A percentile compares a stretch with the other conserved stretches of the same genome.
Evolutionary conservation across 2,113 vertebrate genomes (phyloP).

Genomic region (Garra rufa): DNA sequence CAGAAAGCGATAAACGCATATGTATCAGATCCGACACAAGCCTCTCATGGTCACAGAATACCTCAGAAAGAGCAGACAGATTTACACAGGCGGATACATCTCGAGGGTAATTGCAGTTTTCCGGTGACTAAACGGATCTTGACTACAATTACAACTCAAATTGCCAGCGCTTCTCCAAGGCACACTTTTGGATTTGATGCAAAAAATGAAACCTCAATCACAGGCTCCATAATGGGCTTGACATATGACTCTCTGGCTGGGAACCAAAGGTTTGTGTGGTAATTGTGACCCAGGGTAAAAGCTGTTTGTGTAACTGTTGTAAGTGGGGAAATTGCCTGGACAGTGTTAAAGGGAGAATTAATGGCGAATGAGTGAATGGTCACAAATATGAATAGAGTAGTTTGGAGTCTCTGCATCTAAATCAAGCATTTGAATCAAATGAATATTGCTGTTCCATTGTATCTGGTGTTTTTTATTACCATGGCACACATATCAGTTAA

Average conservation of each 20-base stretch:
- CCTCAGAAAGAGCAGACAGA: constrained; percentile 32
- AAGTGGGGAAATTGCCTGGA: neutral
- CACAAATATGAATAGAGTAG: neutral
- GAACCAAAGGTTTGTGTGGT: neutral
- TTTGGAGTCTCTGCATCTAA: neutral
- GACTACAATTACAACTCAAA: constrained; percentile 50
- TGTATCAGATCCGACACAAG: constrained; percentile 13
- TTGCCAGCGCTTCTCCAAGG: constrained; percentile 11
- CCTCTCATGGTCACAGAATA: constrained; percentile 35
- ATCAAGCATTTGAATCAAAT: neutral
- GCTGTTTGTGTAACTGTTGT: neutral
- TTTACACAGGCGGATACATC: constrained; percentile 22
- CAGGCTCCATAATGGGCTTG: constrained; percentile 10
- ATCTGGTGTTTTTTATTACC: neutral
- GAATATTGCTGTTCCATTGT: neutral
- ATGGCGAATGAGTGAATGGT: neutral
- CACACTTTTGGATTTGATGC: constrained; percentile 40
- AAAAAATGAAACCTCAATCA: constrained; percentile 35
- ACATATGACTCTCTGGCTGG: constrained; percentile 24
- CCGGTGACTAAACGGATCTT: constrained; percentile 42
- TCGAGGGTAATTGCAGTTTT: constrained; percentile 41
- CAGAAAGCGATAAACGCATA: neutral
- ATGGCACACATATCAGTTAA: neutral
- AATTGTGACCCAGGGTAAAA: constrained; percentile 25
- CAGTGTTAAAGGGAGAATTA: neutral